Percentiles rank a stretch among this genome's conserved stretches.
Conservation (phyloP, 2,113 vertebrate genomes). For the Myrmecophaga tridactyla region DNA sequence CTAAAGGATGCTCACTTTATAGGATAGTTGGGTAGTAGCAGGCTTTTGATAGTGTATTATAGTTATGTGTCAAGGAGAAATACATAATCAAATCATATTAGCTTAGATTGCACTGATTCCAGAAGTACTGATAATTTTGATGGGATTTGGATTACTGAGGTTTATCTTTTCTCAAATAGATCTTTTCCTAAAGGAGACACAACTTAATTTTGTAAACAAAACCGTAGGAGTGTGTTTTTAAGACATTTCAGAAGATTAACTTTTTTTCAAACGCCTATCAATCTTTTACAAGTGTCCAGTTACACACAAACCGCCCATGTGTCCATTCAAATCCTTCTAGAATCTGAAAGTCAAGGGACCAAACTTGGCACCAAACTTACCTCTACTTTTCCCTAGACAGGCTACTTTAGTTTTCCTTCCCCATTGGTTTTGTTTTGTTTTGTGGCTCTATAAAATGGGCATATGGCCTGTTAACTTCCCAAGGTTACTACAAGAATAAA, state of each 20-base stretch:
- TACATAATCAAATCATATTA: conserved; percentile 50
- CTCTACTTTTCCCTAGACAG: not conserved
- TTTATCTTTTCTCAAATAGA: conserved; percentile 7
- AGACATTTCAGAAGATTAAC: conserved; percentile 25
- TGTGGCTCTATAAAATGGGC: conserved; percentile 33
- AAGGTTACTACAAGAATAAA: not conserved
- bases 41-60: not conserved
- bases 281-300: not conserved
- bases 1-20: not conserved
- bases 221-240: not conserved
- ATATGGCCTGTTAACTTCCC: not conserved
- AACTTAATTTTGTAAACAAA: conserved; percentile 1
- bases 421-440: not conserved
- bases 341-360: not conserved
- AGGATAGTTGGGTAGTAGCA: conserved; percentile 4
- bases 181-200: not conserved
- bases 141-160: not conserved
- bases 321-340: not conserved
- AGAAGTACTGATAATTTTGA: conserved; percentile 2
- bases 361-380: not conserved
- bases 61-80: not conserved
- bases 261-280: not conserved
- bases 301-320: not conserved
- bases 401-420: not conserved
- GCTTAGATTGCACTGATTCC: conserved; percentile 10